Evolutionary conservation across 2,888 invertebrate genomes (phyloP).

Genomic region (Mythimna impura): DNA sequence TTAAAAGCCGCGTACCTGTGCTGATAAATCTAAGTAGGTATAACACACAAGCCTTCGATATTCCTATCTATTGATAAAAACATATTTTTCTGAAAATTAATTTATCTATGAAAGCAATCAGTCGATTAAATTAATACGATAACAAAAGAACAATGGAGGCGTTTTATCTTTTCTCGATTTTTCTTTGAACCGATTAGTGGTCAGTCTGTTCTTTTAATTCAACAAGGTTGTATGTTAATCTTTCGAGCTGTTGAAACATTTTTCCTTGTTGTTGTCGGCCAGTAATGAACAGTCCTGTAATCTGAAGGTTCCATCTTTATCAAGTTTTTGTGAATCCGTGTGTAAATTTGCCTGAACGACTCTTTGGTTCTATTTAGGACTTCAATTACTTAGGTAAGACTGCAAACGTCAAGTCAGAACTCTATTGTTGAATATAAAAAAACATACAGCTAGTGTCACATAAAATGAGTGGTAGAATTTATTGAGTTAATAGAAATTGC

Average conservation of each 20-base stretch:
- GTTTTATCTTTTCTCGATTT: slow-evolving; percentile 45
- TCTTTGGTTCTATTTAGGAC: not conserved
- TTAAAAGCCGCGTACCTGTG: slow-evolving; percentile 29
- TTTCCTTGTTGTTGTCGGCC: slow-evolving; percentile 11
- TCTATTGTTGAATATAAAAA: not conserved
- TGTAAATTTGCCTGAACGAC: not conserved
- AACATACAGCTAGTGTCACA: not conserved
- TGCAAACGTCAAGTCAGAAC: not conserved
- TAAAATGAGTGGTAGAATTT: not conserved
- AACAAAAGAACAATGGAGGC: slow-evolving; percentile 50
- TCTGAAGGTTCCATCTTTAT: not conserved
- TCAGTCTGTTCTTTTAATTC: slow-evolving; percentile 22
- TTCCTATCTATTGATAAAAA: slow-evolving; percentile 41
- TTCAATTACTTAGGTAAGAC: not conserved
- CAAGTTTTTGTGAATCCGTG: slow-evolving; percentile 3
- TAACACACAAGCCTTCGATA: slow-evolving; percentile 18
- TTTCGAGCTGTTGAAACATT: slow-evolving; percentile 15
- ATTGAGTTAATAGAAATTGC: not conserved
- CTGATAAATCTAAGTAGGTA: slow-evolving; percentile 21
- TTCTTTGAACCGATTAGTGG: slow-evolving; percentile 21
- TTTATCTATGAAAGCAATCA: slow-evolving; percentile 55
- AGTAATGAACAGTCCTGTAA: not conserved
- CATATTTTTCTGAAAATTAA: slow-evolving; percentile 55
- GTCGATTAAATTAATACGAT: slow-evolving; percentile 49
- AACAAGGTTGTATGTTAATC: slow-evolving; percentile 34